Percentiles rank a stretch among this genome's conserved stretches.
phyloP scores from a whole-genome alignment of 2,797 vertebrate genomes.

The Amphiprion clarkii region DNA sequence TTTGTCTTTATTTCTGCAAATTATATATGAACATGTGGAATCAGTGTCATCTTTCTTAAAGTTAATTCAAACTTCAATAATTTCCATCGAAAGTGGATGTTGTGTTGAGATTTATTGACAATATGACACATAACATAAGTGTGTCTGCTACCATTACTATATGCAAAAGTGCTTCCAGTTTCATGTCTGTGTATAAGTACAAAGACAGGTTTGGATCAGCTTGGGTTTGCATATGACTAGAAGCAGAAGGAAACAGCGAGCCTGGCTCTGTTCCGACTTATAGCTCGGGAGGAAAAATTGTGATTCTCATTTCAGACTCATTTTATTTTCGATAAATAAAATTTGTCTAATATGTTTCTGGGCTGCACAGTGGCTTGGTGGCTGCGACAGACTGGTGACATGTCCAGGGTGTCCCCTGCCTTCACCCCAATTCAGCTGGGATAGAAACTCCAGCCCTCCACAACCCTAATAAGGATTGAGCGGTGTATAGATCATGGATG shows the following conservation, averaged over 20 bases:
- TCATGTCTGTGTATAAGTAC: background rate
- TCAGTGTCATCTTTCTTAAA: conserved; percentile 8
- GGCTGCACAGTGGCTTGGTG: too few relatives aligned
- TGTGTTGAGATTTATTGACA: background rate
- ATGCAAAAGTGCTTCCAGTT: conserved; percentile 4
- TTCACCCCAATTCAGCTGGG: too few relatives aligned
- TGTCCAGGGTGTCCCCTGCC: too few relatives aligned
- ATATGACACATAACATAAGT: background rate
- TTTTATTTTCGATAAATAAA: too few relatives aligned
- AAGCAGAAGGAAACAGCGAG: background rate
- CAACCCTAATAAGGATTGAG: too few relatives aligned
- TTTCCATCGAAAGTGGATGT: background rate
- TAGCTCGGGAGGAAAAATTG: too few relatives aligned
- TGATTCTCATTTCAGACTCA: too few relatives aligned
- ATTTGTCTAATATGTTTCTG: too few relatives aligned
- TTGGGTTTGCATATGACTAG: background rate
- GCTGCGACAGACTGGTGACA: too few relatives aligned
- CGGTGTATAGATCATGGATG: too few relatives aligned
- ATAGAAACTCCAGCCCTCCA: too few relatives aligned
- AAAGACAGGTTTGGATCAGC: background rate
- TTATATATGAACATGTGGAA: conserved; percentile 13
- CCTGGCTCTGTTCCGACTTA: background rate
- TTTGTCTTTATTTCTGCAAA: conserved; percentile 11
- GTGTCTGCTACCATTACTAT: conserved; percentile 9
- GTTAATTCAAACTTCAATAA: background rate